phyloP scores from a whole-genome alignment of 2,888 invertebrate species.

The Sthenelais limicola region DNA sequence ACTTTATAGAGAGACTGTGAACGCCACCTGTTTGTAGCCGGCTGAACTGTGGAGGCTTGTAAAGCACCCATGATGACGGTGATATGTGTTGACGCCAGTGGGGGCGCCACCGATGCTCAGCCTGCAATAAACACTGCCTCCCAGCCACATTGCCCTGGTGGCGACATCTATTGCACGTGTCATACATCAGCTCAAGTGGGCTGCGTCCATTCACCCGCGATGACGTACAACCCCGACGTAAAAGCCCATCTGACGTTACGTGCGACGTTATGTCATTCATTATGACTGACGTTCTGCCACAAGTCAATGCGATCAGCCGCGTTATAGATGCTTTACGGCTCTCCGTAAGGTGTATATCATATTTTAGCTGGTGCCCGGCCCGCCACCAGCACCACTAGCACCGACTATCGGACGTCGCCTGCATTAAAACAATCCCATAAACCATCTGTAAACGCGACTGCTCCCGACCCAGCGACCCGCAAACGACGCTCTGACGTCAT shows the following conservation, averaged over 20 bases:
- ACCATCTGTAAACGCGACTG: slow-evolving; percentile 20
- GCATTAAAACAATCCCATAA: slow-evolving; percentile 32
- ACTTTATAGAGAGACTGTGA: too few relatives aligned
- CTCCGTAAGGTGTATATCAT: slow-evolving; percentile 1
- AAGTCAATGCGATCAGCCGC: slow-evolving; percentile 31
- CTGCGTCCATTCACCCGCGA: slow-evolving; percentile 19
- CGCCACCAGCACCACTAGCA: background rate
- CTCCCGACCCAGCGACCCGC: background rate
- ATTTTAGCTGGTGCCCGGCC: background rate
- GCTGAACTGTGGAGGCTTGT: too few relatives aligned
- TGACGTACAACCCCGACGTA: slow-evolving; percentile 19
- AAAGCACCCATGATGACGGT: too few relatives aligned
- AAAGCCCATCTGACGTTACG: too few relatives aligned
- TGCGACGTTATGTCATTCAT: too few relatives aligned
- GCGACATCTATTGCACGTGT: background rate
- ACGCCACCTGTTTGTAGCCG: too few relatives aligned
- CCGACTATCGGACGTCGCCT: background rate
- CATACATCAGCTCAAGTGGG: too few relatives aligned
- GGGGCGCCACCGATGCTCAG: too few relatives aligned
- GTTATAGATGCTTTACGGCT: slow-evolving; percentile 9
- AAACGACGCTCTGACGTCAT: slow-evolving; percentile 3
- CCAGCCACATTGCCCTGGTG: too few relatives aligned
- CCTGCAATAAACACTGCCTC: too few relatives aligned
- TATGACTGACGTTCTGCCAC: slow-evolving; percentile 25
- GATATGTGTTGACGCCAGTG: too few relatives aligned